These are phyloP conservation scores for Drosophila ustulata DNA, from an alignment of 2,888 invertebrate species.

Conservation along the genomic window DNA sequence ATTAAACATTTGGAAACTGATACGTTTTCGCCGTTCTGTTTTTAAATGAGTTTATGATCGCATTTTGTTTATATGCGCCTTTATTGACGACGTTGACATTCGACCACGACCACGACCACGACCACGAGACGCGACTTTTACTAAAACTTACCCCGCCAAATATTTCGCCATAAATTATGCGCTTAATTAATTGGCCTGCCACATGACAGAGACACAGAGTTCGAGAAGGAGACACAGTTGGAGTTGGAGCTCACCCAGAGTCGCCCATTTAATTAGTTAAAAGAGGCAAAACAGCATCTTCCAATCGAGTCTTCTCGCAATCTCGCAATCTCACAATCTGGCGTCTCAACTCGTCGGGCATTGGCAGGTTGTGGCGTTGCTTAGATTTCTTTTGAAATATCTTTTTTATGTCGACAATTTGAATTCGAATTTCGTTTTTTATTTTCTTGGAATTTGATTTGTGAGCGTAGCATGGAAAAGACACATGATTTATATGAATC, in stretches of 20 bases:
- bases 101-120: neutral
- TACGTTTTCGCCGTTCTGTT: slow-evolving; percentile 52
- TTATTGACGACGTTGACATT: slow-evolving; percentile 62
- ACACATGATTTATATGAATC: slow-evolving; percentile 46
- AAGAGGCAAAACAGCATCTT: slow-evolving; percentile 12
- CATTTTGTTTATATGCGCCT: slow-evolving; percentile 36
- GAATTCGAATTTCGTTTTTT: slow-evolving; percentile 47
- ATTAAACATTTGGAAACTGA: slow-evolving; percentile 79
- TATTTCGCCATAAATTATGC: slow-evolving; percentile 79
- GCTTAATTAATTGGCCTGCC: slow-evolving; percentile 82
- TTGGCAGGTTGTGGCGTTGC: slow-evolving; percentile 45
- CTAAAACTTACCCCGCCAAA: slow-evolving; percentile 21
- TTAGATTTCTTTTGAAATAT: slow-evolving; percentile 66
- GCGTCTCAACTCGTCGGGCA: slow-evolving; percentile 6
- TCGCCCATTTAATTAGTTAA: slow-evolving; percentile 66
- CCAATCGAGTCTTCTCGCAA: neutral
- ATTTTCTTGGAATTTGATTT: slow-evolving; percentile 49
- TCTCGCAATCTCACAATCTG: slow-evolving; percentile 9
- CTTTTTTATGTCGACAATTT: slow-evolving; percentile 36
- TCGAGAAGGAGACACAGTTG: neutral
- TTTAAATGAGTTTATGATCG: slow-evolving; percentile 53
- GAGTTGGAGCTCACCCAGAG: slow-evolving; percentile 36
- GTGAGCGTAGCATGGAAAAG: slow-evolving; percentile 14
- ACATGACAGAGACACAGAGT: slow-evolving; percentile 45
- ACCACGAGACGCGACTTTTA: neutral